These are phyloP conservation scores for Poecilia gillii DNA, from an alignment of 2,797 vertebrate species.

Conservation along the genomic window DNA sequence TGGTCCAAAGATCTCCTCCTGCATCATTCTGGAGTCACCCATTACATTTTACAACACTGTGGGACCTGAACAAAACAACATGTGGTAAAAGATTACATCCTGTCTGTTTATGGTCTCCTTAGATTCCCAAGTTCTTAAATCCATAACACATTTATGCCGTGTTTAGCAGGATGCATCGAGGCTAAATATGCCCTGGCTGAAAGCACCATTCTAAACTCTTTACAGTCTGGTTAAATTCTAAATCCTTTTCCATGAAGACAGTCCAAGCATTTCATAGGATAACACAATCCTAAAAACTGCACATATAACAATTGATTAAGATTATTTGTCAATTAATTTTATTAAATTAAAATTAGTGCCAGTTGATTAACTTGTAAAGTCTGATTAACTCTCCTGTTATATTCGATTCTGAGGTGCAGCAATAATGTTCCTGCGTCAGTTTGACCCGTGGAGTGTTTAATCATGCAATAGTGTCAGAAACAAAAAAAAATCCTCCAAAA, in stretches of 20 bases:
- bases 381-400: no score
- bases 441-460: no score
- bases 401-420: no score
- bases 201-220: neutral
- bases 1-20: slow-evolving; percentile 92
- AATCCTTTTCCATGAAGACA: neutral
- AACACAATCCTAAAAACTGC: neutral
- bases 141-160: neutral
- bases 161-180: neutral
- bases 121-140: neutral
- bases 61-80: slow-evolving; percentile 76
- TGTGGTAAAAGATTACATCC: neutral
- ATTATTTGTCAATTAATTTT: no score
- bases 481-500: no score
- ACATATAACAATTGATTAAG: no score
- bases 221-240: neutral
- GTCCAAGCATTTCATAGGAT: neutral
- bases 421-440: no score
- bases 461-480: no score
- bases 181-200: neutral
- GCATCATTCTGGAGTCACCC: slow-evolving; percentile 85
- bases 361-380: no score
- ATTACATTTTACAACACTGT: slow-evolving; percentile 87
- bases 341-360: no score
- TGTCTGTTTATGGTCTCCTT: neutral